phyloP scores from a whole-genome alignment of 2,888 invertebrate genomes.

The Zootermopsis nevadensis region DNA sequence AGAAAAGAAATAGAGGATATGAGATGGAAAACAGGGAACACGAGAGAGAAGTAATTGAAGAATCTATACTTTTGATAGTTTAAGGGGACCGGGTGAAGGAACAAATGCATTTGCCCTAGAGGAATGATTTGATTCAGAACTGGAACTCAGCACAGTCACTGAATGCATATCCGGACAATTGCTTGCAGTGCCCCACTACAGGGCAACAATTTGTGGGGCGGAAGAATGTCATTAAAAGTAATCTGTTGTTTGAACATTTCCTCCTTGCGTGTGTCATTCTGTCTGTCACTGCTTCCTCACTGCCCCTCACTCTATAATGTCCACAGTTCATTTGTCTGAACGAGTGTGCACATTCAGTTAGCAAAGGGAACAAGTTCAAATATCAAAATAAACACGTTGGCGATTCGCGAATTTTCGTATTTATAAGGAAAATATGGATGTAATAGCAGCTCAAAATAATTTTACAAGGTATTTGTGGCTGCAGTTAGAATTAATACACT shows the following conservation, averaged over 20 bases:
- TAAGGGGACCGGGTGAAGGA: no score
- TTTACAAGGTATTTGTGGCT: no score
- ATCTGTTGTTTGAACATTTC: conserved; percentile 49
- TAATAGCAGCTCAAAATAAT: no score
- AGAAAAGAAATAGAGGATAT: no score
- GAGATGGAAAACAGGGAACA: no score
- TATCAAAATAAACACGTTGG: not conserved
- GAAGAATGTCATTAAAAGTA: conserved; percentile 50
- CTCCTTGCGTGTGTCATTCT: conserved; percentile 42
- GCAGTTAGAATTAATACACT: no score
- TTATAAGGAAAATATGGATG: no score
- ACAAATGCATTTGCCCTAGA: no score
- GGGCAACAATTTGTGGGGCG: conserved; percentile 29
- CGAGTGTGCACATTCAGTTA: not conserved
- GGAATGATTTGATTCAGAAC: no score
- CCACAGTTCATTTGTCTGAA: conserved; percentile 10
- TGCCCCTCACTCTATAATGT: not conserved
- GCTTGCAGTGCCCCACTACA: not conserved
- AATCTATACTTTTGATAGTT: no score
- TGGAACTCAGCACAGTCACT: not conserved
- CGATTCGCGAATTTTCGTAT: no score
- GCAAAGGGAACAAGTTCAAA: not conserved
- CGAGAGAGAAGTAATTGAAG: no score
- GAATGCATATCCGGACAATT: not conserved
- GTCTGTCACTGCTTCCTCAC: not conserved